These are phyloP conservation scores for Chiridota heheva DNA, from an alignment of 35 echinoderm and acorn worm species.

Conservation along the genomic window DNA sequence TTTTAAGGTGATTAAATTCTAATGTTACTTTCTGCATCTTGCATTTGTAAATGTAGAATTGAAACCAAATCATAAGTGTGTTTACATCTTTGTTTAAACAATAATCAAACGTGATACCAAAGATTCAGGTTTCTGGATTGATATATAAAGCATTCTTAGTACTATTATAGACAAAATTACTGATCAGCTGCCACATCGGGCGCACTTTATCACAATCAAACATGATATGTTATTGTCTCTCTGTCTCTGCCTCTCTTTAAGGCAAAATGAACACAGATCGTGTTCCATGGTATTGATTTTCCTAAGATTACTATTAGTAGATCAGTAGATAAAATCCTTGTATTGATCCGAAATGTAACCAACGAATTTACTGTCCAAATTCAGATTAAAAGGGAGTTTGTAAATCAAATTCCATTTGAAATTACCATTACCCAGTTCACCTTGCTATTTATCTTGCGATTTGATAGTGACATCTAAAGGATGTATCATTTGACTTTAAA, in stretches of 20 bases:
- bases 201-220: neutral
- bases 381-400: conserved; percentile 2
- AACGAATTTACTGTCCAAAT: conserved; percentile 1
- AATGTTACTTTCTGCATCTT: neutral
- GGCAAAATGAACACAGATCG: conserved; percentile 12
- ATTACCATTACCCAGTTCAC: neutral
- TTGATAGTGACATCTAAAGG: neutral
- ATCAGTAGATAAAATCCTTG: too few species aligned
- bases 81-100: neutral
- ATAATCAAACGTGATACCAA: conserved; percentile 24
- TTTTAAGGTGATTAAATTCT: neutral
- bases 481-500: neutral
- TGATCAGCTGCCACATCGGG: conserved; percentile 14
- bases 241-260: conserved; percentile 1
- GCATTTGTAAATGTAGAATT: neutral
- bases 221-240: neutral
- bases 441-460: conserved; percentile 16
- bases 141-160: conserved; percentile 4
- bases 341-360: conserved; percentile 4
- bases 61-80: neutral
- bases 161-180: conserved; percentile 10
- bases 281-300: neutral
- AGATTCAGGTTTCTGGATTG: conserved; percentile 13
- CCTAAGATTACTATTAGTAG: neutral
- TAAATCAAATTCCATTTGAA: conserved; percentile 12